Percentiles rank a stretch among this genome's conserved stretches.
Conservation (phyloP, 2,888 invertebrate genomes). For the Meteorus cinctellus region DNA sequence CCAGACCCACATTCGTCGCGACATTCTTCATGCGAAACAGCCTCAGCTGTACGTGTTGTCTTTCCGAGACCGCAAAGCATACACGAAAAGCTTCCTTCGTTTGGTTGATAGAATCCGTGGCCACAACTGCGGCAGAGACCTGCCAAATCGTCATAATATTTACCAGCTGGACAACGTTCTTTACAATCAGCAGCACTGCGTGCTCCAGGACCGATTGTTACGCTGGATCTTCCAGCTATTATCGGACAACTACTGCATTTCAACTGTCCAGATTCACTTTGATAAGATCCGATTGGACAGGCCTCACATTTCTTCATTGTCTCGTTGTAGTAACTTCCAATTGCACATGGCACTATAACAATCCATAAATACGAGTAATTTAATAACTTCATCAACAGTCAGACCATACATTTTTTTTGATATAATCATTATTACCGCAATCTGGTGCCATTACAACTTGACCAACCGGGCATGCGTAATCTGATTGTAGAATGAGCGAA, state of each 20-base stretch:
- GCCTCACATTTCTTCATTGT: conserved; percentile 85
- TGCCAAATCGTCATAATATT: conserved; percentile 92
- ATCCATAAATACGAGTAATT: conserved; percentile 13
- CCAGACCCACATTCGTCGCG: conserved; percentile 92
- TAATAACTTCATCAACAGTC: not conserved
- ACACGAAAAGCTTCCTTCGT: conserved; percentile 93
- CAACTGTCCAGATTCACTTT: conserved; percentile 92
- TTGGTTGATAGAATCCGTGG: conserved; percentile 93
- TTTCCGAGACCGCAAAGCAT: conserved; percentile 91
- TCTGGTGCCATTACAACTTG: conserved; percentile 95
- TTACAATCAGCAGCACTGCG: conserved; percentile 92
- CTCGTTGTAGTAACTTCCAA: conserved; percentile 89
- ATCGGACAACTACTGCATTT: conserved; percentile 92
- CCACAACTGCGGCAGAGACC: conserved; percentile 94
- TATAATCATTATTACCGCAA: conserved; percentile 81
- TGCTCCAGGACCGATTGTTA: conserved; percentile 90
- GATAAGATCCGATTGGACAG: conserved; percentile 93
- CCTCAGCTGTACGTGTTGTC: conserved; percentile 92
- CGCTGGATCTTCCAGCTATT: conserved; percentile 92
- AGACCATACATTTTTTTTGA: not conserved
- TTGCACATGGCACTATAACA: conserved; percentile 87
- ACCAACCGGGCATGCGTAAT: conserved; percentile 93
- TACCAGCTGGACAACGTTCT: conserved; percentile 94
- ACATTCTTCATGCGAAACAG: conserved; percentile 90
- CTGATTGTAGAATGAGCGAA: conserved; percentile 88